Evolutionary conservation across 2,113 vertebrate species (phyloP), one percentile per base, ranked within the genome.

Genomic region (Erythrocercus mccallii): DNA sequence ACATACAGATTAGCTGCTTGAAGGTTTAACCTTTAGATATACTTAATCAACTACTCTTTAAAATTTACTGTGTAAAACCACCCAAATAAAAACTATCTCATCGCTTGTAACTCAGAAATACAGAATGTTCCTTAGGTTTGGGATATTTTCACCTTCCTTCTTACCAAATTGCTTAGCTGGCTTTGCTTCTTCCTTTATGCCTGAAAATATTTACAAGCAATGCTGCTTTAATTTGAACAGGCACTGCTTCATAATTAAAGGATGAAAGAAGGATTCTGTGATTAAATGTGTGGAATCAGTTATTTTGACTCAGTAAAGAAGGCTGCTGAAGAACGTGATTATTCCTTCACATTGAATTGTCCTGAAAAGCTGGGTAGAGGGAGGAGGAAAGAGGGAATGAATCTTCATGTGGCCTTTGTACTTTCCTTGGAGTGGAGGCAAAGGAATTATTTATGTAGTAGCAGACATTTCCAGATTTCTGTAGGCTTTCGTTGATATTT

Each of bases 1-100:
- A 96, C 95, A 87, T 95, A 97, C 87, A 92, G 96, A 97, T 98
- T 92, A 97, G 92, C 92, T 96, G 74, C 90, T 92, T 93, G 88
- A 96, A 96, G 89, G 81, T 97, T 97, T 97, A 97, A 97, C 98
- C 97, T 97, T 97, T 97, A 96, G 92, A 97, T 92, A 87, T 97
- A 87, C 94, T 98, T 95, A 96, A 96, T 82, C 78, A 96, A 89
- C 91, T 92, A 74, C 24, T 77, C 92, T 95, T 95, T 91, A 88
- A 86, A 94, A 64, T 97, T 88, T 97, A 96, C 85, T 95, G 60
- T 92, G 76, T 92, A 96, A 96, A 97, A 77, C 60, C 84, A 95
- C 84, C 96, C 96, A 98, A 97, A 97, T 96, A 96, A 87, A 97
- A 97, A 95, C 11, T 56, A 24, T 89, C 53, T 95, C 88, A 84